Base-by-base conservation (phyloP, 1,140 invertebrate species). In the Drosophila azteca region DNA sequence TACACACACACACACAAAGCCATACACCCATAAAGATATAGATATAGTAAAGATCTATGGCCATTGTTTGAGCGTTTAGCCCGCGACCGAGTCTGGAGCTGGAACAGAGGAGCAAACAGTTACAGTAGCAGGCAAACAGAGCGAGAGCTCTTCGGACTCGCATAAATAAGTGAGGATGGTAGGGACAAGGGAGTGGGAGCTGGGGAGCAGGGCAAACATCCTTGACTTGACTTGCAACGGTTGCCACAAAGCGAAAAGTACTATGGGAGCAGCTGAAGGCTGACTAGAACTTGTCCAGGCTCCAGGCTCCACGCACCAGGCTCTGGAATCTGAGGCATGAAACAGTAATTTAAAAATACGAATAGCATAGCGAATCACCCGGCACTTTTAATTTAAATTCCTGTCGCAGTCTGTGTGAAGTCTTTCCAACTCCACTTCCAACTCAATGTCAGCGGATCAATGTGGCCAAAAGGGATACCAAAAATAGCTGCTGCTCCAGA, bases 121-220 rank as follows among this genome's bases (percentile, higher is more conserved):
- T 41, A 68, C 51, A 57, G 53, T 15, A 65, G 20, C 68, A 31
- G 15, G 46, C 48, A 15, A 53, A 24, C 24, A 58, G 24, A 48
- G 54, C 44, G 62, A 39, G 29, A 24, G 45, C 57, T 31, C 63
- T 50, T 49, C 54, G 54, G 63, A 69, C 41, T 52, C 72, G 53
- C 82, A 85, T 84, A 84, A 87, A 84, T 84, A 84, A 84, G 49
- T 67, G 48, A 60, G 51, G 45, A 69, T 60, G 57, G 44, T 65
- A 48, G 62, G 26, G 26, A 45, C 48, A 44, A 62, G 44, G 62
- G 46, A 66, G 58, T 54, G 45, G 57, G 53, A 59, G 77, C 61
- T 72, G 63, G 43, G 43, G 44, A 11, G 59, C 59, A 46, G 51
- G 52, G 52, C 70, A 57, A 65, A 65, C 50, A 84, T 85, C 60